phyloP scores from a whole-genome alignment of 2,888 invertebrate genomes.

The Dysmachus trigonus region DNA sequence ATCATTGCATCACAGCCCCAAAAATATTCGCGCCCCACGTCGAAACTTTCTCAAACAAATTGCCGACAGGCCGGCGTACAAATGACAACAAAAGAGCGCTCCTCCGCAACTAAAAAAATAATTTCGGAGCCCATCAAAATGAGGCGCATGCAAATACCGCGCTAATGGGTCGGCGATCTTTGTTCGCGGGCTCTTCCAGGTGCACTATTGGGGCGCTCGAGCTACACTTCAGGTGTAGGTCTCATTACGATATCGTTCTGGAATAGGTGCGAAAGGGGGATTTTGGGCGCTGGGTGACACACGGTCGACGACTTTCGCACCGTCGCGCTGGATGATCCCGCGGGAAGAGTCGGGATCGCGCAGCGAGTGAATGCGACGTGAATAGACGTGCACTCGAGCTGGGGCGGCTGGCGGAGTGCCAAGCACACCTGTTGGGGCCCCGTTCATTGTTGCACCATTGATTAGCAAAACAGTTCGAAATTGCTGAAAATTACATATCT shows the following conservation, averaged over 20 bases:
- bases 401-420: neutral
- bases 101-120: slow-evolving; percentile 37
- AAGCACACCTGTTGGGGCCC: slow-evolving; percentile 29
- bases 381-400: neutral
- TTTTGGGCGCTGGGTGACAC: neutral
- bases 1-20: neutral
- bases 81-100: slow-evolving; percentile 8
- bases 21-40: neutral
- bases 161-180: slow-evolving; percentile 47
- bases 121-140: slow-evolving; percentile 44
- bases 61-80: neutral
- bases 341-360: neutral
- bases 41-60: neutral
- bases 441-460: slow-evolving; percentile 45
- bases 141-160: slow-evolving; percentile 44
- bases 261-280: neutral
- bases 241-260: slow-evolving; percentile 17
- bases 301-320: neutral
- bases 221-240: slow-evolving; percentile 45
- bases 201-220: slow-evolving; percentile 37
- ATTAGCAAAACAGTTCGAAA: slow-evolving; percentile 49
- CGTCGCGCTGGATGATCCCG: neutral
- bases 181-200: slow-evolving; percentile 32
- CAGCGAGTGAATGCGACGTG: neutral
- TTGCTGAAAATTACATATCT: slow-evolving; percentile 47